Evolutionary conservation across 2,113 vertebrate species (phyloP), one percentile per base, ranked within the genome.

Genomic region (Nothoprocta pentlandii): DNA sequence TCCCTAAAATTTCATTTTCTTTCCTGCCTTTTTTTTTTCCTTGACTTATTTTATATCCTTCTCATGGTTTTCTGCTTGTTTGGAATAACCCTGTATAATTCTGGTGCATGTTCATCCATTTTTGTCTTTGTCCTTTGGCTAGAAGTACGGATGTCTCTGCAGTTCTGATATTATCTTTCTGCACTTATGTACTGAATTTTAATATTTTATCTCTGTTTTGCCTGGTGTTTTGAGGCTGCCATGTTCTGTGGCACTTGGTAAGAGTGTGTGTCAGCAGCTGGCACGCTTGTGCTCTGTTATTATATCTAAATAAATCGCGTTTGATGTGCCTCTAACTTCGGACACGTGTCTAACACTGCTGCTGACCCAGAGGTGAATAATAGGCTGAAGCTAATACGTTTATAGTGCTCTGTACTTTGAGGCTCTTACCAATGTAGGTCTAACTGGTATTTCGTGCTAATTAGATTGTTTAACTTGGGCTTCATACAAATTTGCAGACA

Each of bases 321-420:
- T 86, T 93, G 85, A 90, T 92, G 85, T 93, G 69, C 80, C 88
- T 95, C 79, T 78, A 90, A 77, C 42, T 95, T 46, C 10, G 89
- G 85, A 71, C 76, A 61, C 4, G 41, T 87, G 39, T 82, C 59
- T 83, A 25, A 85, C 63, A 78, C 28, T 62, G 79, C 19, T 54
- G 78, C 62, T 90, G 94, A 80, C 94, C 85, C 19, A 16, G 64
- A 75, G 92, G 85, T 70, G 80, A 93, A 36, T 58, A 28, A 46
- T 20, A 32, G 64, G 49, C 53, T 6, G 42, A 63, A 25, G 63
- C 7, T 8, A 12, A 49, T 19, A 11, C 62, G 47, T 26, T n/a
- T 46, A 6, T 36, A n/a, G 44, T 44, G 2, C 14, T 88, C 22
- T 47, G 53, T 32, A 66, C 66, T 51, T 63, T 21, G 13, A 51